Evolutionary conservation across 1,140 invertebrate species (phyloP), one percentile per base, ranked within the genome.

Genomic region (Diorhabda carinulata): DNA sequence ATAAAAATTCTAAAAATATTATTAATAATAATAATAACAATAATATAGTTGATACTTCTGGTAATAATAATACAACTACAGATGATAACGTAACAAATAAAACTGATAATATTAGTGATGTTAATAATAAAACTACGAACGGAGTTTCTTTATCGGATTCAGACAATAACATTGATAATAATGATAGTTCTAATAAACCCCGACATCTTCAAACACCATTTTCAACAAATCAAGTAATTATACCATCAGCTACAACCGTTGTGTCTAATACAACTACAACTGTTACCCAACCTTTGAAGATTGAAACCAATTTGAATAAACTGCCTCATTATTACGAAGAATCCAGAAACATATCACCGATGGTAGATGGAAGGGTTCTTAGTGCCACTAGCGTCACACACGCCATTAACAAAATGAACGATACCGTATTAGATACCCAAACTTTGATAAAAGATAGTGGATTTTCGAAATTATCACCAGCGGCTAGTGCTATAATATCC

Each of bases 381-480:
- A 81, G 79, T 70, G 78, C 80, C 44, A 80, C 78, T 43, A 81
- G 79, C 69, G 80, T 81, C 9, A 78, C 78, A 10, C 76, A 77
- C 25, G 80, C 80, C 40, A 78, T 81, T 47, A 79, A 80, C 67
- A 78, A 74, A 74, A 81, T 81, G 80, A 81, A 80, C 71, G 78
- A 81, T 64, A 81, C 80, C 25, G 80, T 81, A 57, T 67, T 81
- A 57, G 76, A 81, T 69, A 75, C 80, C 25, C 75, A 80, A 70
- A 79, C 80, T 10, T 69, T 81, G 40, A 77, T 79, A 43, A 79
- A 77, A 61, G 79, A 81, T 40, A 73, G 74, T 66, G 78, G 75
- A 9, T 66, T 80, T 44, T 71, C 73, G 4, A 78, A 77, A 67
- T 47, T 76, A 57, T 72, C 76, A 45, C 74, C 76, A 47, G 69